A percentile compares a stretch with the other conserved stretches of the same genome.
Conservation (phyloP, 2,888 invertebrate species). For the Liodrosophila aerea region DNA sequence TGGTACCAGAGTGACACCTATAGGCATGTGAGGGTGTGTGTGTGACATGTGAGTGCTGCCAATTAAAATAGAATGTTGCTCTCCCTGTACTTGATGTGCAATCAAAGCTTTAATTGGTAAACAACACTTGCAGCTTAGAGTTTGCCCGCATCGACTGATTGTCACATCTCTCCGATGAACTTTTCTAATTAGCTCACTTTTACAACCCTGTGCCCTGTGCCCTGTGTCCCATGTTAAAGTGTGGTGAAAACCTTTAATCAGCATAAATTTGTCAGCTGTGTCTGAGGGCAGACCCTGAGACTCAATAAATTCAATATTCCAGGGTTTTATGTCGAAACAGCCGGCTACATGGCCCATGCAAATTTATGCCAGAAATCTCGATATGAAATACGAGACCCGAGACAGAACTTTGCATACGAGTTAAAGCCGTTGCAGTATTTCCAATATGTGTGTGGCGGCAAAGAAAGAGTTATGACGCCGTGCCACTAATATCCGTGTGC, state of each 20-base stretch:
- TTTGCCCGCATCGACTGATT: conserved; percentile 30
- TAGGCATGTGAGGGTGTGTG: background rate
- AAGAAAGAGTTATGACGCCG: background rate
- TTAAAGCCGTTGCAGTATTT: conserved; percentile 57
- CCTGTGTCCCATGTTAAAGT: conserved; percentile 21
- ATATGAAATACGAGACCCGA: conserved; percentile 36
- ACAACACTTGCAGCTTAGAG: conserved; percentile 10
- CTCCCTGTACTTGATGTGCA: conserved; percentile 20
- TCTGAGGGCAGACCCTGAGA: background rate
- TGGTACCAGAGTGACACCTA: too few relatives aligned
- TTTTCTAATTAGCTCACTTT: conserved; percentile 46
- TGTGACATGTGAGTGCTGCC: conserved; percentile 12
- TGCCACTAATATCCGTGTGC: conserved; percentile 3
- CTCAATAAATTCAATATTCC: conserved; percentile 40
- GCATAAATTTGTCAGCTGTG: conserved; percentile 46
- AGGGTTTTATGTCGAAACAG: conserved; percentile 28
- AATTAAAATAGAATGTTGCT: conserved; percentile 36
- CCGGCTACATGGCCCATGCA: conserved; percentile 25
- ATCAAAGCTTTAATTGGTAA: conserved; percentile 40
- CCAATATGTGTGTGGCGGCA: conserved; percentile 20
- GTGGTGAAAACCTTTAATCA: conserved; percentile 47
- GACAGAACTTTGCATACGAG: conserved; percentile 56
- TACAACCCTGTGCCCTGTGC: conserved; percentile 11
- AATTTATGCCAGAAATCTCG: conserved; percentile 49
- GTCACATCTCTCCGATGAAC: conserved; percentile 32